A percentile compares a stretch with the other conserved stretches of the same genome.
Conservation (phyloP, 37 sponge, comb jelly and placozoan species). For the Corticium candelabrum region DNA sequence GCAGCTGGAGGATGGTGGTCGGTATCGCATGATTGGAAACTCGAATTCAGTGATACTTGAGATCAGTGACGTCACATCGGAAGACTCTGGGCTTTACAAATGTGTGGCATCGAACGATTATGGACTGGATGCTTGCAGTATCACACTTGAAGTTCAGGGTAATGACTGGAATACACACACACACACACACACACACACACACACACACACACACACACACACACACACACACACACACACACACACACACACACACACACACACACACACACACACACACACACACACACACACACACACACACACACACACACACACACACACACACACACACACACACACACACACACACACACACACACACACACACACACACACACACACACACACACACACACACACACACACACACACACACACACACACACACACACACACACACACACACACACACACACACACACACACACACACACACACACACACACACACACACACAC, state of each 20-base stretch:
- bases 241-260: constrained; percentile 1
- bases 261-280: constrained; percentile 5
- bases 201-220: constrained; percentile 16
- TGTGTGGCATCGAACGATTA: constrained; percentile 30
- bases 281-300: neutral
- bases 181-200: constrained; percentile 13
- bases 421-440: constrained; percentile 2
- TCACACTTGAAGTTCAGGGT: constrained; percentile 39
- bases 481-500: constrained; percentile 5
- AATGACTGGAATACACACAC: neutral
- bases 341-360: constrained; percentile 2
- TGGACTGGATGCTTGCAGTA: constrained; percentile 11
- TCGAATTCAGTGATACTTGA: constrained; percentile 15
- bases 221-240: constrained; percentile 8
- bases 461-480: neutral
- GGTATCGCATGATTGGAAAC: neutral
- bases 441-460: constrained; percentile 2
- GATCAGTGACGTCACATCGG: constrained; percentile 16
- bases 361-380: constrained; percentile 2
- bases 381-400: constrained; percentile 2
- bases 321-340: constrained; percentile 2
- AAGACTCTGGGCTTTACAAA: constrained; percentile 47
- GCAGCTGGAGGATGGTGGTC: neutral
- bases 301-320: constrained; percentile 5
- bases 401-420: constrained; percentile 5